Percentiles rank a stretch among this genome's conserved stretches.
Evolutionary conservation across 2,113 vertebrate species (phyloP).

Genomic region (Fregetta grallaria): DNA sequence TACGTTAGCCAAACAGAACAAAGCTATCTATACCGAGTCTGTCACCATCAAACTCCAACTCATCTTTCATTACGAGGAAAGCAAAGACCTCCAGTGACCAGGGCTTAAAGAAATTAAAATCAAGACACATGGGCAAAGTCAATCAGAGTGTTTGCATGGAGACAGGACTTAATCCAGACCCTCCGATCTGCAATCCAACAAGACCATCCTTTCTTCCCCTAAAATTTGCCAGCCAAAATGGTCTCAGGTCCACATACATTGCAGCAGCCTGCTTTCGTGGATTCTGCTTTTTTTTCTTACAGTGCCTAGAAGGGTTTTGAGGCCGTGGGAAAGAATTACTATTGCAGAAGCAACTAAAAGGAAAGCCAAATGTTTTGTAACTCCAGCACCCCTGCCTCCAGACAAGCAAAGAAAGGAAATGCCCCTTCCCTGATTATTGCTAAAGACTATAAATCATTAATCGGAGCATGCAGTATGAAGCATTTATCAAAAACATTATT

Average conservation of each 20-base stretch:
- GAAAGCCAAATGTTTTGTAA: background rate
- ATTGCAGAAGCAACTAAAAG: background rate
- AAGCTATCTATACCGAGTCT: background rate
- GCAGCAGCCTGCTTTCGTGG: background rate
- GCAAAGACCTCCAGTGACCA: background rate
- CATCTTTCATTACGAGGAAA: background rate
- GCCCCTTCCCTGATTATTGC: background rate
- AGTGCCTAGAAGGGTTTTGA: background rate
- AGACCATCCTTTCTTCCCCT: background rate
- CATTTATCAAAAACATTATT: constrained; percentile 13
- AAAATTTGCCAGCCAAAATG: background rate
- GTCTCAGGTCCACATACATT: background rate
- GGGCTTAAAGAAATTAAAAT: background rate
- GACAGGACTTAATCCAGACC: background rate
- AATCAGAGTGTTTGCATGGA: background rate
- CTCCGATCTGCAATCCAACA: background rate
- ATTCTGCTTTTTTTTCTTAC: background rate
- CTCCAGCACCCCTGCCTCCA: background rate
- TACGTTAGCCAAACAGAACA: background rate
- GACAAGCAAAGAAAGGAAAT: background rate
- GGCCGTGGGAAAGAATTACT: background rate
- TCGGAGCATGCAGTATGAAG: background rate
- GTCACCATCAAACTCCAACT: background rate
- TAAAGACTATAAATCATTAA: background rate
- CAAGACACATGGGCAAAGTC: background rate